A percentile compares a stretch with the other conserved stretches of the same genome.
These are phyloP conservation scores for Lysandra coridon DNA, from an alignment of 2,888 invertebrate species.

Conservation along the genomic window DNA sequence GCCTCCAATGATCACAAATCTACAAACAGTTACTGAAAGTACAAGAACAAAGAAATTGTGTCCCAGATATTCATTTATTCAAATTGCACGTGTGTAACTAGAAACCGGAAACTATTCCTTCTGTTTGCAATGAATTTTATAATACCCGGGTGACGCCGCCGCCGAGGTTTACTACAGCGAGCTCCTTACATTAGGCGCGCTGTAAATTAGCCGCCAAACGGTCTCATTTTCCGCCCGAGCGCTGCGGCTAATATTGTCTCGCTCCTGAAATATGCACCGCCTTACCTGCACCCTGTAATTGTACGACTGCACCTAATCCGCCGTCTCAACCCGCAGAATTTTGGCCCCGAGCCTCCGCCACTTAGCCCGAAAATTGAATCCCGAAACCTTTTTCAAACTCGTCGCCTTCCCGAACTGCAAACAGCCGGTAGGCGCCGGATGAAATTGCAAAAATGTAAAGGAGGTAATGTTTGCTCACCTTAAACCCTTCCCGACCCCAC, in stretches of 20 bases:
- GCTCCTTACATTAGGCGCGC: conserved; percentile 66
- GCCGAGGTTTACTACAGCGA: conserved; percentile 56
- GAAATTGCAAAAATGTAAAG: conserved; percentile 81
- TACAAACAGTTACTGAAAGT: background rate
- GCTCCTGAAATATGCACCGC: conserved; percentile 71
- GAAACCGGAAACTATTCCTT: conserved; percentile 48
- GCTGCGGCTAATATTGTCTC: conserved; percentile 79
- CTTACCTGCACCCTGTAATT: conserved; percentile 77
- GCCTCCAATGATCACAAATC: background rate
- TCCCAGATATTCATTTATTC: conserved; percentile 17
- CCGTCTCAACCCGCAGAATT: conserved; percentile 78
- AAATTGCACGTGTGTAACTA: conserved; percentile 49
- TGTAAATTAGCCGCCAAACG: conserved; percentile 75
- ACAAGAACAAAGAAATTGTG: background rate
- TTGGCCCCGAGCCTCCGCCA: conserved; percentile 74
- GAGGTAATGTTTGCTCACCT: conserved; percentile 81
- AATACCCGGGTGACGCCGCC: conserved; percentile 49
- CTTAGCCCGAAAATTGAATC: conserved; percentile 58
- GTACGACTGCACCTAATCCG: conserved; percentile 75
- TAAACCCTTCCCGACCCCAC: conserved; percentile 78
- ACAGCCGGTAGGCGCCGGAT: conserved; percentile 73
- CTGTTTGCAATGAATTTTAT: conserved; percentile 52
- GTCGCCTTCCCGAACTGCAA: conserved; percentile 53
- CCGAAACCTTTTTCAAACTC: conserved; percentile 57
- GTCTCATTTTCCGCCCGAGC: conserved; percentile 82